These are phyloP conservation scores for Arctopsyche grandis DNA, from an alignment of 1,140 invertebrate species.

Conservation along the genomic window DNA sequence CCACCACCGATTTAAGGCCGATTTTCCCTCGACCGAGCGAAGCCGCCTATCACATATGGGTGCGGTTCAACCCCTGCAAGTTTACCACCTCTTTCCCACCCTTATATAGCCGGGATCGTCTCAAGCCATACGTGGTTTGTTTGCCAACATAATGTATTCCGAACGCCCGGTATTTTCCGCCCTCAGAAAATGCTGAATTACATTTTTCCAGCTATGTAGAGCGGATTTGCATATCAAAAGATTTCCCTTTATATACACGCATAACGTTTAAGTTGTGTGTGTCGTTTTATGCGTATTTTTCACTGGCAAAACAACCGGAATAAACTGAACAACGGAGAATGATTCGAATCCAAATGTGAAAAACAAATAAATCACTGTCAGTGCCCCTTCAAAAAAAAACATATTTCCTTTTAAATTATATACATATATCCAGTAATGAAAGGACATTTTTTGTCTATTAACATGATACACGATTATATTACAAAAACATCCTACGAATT, in stretches of 20 bases:
- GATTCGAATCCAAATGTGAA: background rate
- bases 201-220: conserved; percentile 14
- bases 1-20: conserved; percentile 9
- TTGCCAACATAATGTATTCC: conserved; percentile 43
- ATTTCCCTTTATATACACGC: conserved; percentile 1
- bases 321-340: background rate
- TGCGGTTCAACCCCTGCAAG: conserved; percentile 12
- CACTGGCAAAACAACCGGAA: background rate
- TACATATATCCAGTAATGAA: background rate
- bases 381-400: background rate
- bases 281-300: background rate
- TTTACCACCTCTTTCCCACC: conserved; percentile 20
- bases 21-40: background rate
- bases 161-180: conserved; percentile 22
- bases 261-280: background rate
- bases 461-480: too few relatives aligned
- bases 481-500: background rate
- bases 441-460: too few relatives aligned
- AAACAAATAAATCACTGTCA: conserved; percentile 21
- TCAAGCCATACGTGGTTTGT: conserved; percentile 39
- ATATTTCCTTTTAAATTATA: background rate
- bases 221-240: conserved; percentile 39
- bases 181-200: conserved; percentile 36
- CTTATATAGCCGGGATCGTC: conserved; percentile 23
- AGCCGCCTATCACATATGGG: background rate